These are phyloP conservation scores for Lepidochitona cinerea DNA, from an alignment of 2,888 invertebrate genomes.

Conservation along the genomic window DNA sequence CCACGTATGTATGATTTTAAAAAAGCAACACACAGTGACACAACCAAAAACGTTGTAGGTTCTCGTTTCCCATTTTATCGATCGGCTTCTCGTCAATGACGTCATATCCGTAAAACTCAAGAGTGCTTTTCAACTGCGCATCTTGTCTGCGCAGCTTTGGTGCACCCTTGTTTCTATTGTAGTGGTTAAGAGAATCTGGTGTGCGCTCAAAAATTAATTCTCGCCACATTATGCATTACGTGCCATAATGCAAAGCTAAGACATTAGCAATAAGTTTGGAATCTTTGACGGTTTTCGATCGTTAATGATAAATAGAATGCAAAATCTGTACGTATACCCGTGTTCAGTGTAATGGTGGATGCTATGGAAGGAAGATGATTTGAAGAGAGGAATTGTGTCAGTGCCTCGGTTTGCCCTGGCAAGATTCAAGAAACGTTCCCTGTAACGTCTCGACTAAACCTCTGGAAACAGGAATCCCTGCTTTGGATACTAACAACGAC, in stretches of 20 bases:
- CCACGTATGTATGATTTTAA: no score
- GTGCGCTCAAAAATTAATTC: conserved; percentile 2
- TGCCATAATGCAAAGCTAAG: not conserved
- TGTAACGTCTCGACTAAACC: no score
- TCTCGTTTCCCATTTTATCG: no score
- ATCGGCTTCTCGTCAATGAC: not conserved
- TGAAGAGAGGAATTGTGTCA: conserved; percentile 39
- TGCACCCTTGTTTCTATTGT: conserved; percentile 8
- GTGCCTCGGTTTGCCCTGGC: conserved; percentile 47
- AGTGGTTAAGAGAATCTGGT: conserved; percentile 2
- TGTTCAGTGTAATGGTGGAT: not conserved
- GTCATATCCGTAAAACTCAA: conserved; percentile 5
- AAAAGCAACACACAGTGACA: no score
- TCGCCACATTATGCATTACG: not conserved
- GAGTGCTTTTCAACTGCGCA: not conserved
- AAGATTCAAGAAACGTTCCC: no score
- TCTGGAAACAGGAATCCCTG: no score
- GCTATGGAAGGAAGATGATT: not conserved
- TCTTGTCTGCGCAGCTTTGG: conserved; percentile 9
- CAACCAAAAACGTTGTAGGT: no score
- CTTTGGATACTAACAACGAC: no score
- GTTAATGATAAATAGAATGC: not conserved
- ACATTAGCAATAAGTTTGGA: not conserved
- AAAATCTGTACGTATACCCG: not conserved
- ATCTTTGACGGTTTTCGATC: not conserved